Evolutionary conservation across 2,888 invertebrate genomes (phyloP).

Genomic region (Drosophila nr. perissopoda): DNA sequence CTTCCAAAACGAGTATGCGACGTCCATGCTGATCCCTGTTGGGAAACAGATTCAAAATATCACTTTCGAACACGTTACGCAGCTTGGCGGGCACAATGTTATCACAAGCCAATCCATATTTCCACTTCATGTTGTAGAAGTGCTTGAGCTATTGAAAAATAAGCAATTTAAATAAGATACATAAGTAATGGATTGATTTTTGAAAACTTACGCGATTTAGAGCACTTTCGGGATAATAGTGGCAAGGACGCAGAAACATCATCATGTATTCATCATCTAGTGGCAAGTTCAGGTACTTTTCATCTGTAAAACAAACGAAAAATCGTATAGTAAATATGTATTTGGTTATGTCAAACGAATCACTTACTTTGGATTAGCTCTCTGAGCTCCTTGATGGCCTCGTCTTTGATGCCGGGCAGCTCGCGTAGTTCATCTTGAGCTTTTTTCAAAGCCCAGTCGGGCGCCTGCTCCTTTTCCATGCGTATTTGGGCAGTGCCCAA

Average conservation of each 20-base stretch:
- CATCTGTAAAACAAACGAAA: constrained; percentile 85
- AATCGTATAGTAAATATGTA: background rate
- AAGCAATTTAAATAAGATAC: background rate
- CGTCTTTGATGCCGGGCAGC: constrained; percentile 88
- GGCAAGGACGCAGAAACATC: constrained; percentile 93
- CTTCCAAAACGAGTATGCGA: constrained; percentile 89
- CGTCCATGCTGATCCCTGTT: constrained; percentile 89
- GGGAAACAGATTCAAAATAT: constrained; percentile 89
- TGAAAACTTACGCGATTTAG: constrained; percentile 88
- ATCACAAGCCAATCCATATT: constrained; percentile 87
- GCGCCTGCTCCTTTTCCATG: constrained; percentile 87
- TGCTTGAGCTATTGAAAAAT: constrained; percentile 87
- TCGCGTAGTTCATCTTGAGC: constrained; percentile 90
- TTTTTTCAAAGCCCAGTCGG: constrained; percentile 87
- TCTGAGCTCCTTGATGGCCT: constrained; percentile 87
- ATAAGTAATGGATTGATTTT: background rate
- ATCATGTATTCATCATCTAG: constrained; percentile 90
- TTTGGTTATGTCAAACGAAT: fast-evolving
- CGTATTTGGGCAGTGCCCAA: constrained; percentile 87
- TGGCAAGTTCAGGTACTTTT: constrained; percentile 87
- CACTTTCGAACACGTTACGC: constrained; percentile 88
- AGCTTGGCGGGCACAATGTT: constrained; percentile 88
- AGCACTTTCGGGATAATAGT: constrained; percentile 93
- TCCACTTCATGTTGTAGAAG: constrained; percentile 89
- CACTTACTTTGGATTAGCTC: constrained; percentile 86